These are phyloP conservation scores for Drosophila sturtevanti DNA, from an alignment of 1,140 invertebrate genomes.

Conservation along the genomic window DNA sequence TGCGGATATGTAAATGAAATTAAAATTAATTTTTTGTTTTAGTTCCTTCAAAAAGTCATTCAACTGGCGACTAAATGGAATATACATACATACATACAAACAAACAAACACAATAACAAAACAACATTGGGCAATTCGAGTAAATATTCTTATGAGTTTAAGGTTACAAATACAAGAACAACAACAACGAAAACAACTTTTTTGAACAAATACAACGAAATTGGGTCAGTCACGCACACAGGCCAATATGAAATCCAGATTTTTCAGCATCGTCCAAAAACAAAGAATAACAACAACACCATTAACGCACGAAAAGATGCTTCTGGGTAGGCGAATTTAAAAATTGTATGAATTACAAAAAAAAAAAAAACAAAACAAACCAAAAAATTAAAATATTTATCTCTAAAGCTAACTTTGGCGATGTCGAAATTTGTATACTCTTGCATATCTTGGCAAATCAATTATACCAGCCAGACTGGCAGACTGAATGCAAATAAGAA, in stretches of 20 bases:
- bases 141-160: constrained; percentile 5
- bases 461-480: no score
- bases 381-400: no score
- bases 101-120: not conserved
- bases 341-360: no score
- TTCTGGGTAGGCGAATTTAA: no score
- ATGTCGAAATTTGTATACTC: no score
- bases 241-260: constrained; percentile 1
- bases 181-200: not conserved
- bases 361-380: no score
- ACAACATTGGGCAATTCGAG: not conserved
- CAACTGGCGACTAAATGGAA: not conserved
- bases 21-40: not conserved
- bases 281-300: no score
- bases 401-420: no score
- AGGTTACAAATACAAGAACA: constrained; percentile 2
- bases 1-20: not conserved
- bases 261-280: not conserved
- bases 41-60: not conserved
- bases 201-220: not conserved
- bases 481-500: no score
- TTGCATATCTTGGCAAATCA: no score
- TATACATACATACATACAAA: not conserved
- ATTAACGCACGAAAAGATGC: no score
- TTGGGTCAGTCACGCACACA: constrained; percentile 3